Conservation (phyloP, 2,888 invertebrate genomes). For the Diabrotica balteata region DNA sequence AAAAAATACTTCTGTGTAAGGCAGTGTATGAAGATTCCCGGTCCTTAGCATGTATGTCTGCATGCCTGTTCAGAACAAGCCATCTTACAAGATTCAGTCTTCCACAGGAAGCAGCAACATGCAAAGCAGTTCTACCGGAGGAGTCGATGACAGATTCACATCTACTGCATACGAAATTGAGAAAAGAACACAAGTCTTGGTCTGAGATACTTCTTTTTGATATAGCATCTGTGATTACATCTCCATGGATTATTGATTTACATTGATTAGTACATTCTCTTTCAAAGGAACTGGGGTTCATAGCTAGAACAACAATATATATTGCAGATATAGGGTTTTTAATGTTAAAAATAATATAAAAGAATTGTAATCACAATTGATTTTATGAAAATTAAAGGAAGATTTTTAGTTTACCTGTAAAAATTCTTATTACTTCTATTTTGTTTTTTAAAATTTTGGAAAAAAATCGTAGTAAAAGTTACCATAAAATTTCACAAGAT, state of each 20-base stretch:
- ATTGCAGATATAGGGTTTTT: too few relatives aligned
- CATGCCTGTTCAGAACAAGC: slow-evolving; percentile 68
- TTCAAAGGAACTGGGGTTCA: slow-evolving; percentile 13
- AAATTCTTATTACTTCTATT: too few relatives aligned
- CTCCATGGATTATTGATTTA: slow-evolving; percentile 66
- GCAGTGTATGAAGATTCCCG: slow-evolving; percentile 81
- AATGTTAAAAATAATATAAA: too few relatives aligned
- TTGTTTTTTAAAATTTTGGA: too few relatives aligned
- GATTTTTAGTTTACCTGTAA: too few relatives aligned
- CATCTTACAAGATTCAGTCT: slow-evolving; percentile 66
- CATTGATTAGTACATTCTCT: slow-evolving; percentile 68
- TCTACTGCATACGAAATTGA: slow-evolving; percentile 55
- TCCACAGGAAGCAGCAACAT: slow-evolving; percentile 80
- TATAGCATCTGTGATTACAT: slow-evolving; percentile 69
- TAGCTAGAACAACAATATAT: background rate
- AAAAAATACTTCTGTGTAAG: slow-evolving; percentile 81
- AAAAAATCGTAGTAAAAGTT: background rate
- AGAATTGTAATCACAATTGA: too few relatives aligned
- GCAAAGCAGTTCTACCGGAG: slow-evolving; percentile 78
- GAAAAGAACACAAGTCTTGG: slow-evolving; percentile 62
- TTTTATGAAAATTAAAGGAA: too few relatives aligned
- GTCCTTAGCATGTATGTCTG: slow-evolving; percentile 72
- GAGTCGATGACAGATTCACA: slow-evolving; percentile 60
- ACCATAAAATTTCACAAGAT: background rate
- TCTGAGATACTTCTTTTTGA: slow-evolving; percentile 70